Conservation (phyloP, 2,113 vertebrate genomes). For the Tiliqua scincoides region DNA sequence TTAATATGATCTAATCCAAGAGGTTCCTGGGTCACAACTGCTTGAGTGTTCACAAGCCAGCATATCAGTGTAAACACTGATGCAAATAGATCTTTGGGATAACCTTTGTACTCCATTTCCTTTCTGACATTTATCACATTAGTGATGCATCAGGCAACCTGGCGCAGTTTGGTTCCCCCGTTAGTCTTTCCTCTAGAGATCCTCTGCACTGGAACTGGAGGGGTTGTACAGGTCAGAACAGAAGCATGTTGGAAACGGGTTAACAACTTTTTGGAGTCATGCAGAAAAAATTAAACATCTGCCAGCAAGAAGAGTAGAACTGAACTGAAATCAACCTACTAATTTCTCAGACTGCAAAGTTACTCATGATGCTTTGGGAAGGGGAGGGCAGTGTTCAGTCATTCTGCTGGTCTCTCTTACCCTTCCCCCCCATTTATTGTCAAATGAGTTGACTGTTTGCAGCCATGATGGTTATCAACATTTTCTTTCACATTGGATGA, state of each 20-base stretch:
- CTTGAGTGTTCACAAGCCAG: background rate
- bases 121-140: conserved; percentile 22
- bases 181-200: background rate
- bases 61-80: conserved; percentile 2
- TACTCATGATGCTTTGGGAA: no score
- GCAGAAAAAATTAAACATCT: background rate
- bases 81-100: conserved; percentile 12
- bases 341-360: no score
- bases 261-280: background rate
- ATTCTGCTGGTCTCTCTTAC: conserved; percentile 11
- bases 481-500: no score
- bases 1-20: conserved; percentile 9
- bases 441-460: background rate
- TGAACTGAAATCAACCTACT: no score
- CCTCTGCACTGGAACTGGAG: background rate
- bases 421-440: conserved; percentile 27
- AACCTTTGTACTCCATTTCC: conserved; percentile 27
- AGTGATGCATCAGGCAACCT: background rate
- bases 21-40: conserved; percentile 1
- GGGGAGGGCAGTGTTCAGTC: conserved; percentile 1
- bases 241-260: background rate
- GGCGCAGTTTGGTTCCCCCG: background rate
- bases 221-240: background rate
- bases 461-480: no score
- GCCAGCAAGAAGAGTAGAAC: conserved; percentile 46